Conservation (phyloP, 2,113 vertebrate species). For the Lonchura striata region DNA sequence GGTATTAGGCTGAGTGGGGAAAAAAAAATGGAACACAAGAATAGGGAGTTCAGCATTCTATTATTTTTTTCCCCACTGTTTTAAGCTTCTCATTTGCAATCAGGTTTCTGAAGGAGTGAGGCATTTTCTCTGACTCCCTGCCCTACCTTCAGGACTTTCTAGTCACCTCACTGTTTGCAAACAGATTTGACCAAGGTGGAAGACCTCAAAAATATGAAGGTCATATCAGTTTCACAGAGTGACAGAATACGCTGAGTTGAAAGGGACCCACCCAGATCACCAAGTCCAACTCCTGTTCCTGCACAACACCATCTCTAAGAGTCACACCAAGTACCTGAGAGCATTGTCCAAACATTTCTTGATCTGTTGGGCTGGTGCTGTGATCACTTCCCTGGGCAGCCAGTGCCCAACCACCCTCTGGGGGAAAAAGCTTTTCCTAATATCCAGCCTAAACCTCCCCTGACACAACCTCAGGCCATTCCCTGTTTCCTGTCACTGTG, state of each 20-base stretch:
- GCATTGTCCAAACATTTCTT: neutral
- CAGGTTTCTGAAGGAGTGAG: neutral
- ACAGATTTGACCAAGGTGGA: neutral
- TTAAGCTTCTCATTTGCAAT: neutral
- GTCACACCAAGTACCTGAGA: neutral
- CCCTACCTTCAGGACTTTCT: neutral
- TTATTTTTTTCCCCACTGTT: neutral
- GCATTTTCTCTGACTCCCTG: neutral
- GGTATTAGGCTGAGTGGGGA: neutral
- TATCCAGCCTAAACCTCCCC: neutral
- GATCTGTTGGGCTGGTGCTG: neutral
- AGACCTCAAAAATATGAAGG: neutral
- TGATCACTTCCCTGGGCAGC: neutral
- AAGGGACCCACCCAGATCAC: neutral
- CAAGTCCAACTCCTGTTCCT: neutral
- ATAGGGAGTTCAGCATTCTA: neutral
- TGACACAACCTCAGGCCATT: neutral
- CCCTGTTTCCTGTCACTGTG: neutral
- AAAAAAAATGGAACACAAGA: neutral
- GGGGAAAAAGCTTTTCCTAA: neutral
- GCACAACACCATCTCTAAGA: neutral
- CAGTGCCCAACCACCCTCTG: neutral
- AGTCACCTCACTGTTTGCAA: neutral
- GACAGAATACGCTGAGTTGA: neutral
- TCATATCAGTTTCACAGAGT: neutral